Base-by-base conservation (phyloP, 2,113 vertebrate species). In the Cheilinus undulatus region DNA sequence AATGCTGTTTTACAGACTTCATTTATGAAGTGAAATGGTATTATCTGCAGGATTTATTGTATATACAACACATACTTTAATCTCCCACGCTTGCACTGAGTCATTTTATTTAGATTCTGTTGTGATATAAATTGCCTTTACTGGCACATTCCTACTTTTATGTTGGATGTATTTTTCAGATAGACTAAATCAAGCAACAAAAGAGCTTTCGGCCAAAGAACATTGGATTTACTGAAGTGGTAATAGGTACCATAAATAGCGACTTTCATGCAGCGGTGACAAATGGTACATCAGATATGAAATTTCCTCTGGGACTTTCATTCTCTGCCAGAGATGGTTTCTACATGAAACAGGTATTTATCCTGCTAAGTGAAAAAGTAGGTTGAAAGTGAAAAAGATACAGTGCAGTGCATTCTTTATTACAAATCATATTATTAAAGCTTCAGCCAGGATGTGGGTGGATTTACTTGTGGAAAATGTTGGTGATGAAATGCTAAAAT, bases 221-320 rank as follows among this genome's bases (percentile, higher is more conserved):
- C 86, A 92, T 88, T 90, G 86, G 83, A 91, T 93, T 89, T 91
- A 90, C 86, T 86, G 78, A 84, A 86, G 74, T 63, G 58, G 89
- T 93, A 91, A 93, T 91, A 90, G 83, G 86, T 86, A 86, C 85
- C 84, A 92, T 92, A 90, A 91, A 91, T 93, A 87, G 67, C 85
- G 82, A 89, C 84, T 85, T 85, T 77, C 84, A 84, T 89, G 71
- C 85, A 69, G 86, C 84, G 75, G 69, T 88, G 89, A 88, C 81
- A 88, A 86, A 89, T 88, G 84, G 76, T 53, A 84, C 78, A 91
- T 91, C 89, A 89, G 80, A 91, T 84, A 86, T 87, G 80, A 92
- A 90, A 89, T 90, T 87, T 92, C 84, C 77, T 91, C 72, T 89
- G 86, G 79, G 88, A 85, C 78, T 80, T 70, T 76, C 75, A 79